A percentile compares a stretch with the other conserved stretches of the same genome.
phyloP scores from a whole-genome alignment of 2,888 invertebrate genomes.

The Peribatodes rhomboidaria region DNA sequence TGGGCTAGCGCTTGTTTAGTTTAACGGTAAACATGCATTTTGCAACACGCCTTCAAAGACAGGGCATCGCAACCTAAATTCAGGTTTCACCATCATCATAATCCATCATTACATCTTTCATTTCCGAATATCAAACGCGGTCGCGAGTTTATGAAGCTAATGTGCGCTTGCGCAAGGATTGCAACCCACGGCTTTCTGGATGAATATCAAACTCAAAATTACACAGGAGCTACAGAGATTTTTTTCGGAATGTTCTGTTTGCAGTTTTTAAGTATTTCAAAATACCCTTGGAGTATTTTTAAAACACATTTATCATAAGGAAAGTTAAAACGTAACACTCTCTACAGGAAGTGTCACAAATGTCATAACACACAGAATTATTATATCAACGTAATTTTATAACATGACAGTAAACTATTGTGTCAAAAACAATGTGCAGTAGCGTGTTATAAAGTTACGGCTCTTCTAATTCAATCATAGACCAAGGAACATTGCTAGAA shows the following conservation, averaged over 20 bases:
- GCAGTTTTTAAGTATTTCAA: no score
- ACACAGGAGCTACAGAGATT: no score
- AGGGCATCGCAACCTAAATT: conserved; percentile 30
- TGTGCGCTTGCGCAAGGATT: conserved; percentile 31
- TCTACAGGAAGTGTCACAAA: conserved; percentile 15
- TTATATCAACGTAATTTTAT: conserved; percentile 35
- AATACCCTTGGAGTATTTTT: no score
- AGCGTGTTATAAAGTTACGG: conserved; percentile 28
- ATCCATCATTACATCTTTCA: conserved; percentile 38
- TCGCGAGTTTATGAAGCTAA: conserved; percentile 28
- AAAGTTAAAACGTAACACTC: not conserved
- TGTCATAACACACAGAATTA: conserved; percentile 17
- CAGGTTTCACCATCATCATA: conserved; percentile 35
- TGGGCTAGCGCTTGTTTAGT: conserved; percentile 15
- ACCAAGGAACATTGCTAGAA: conserved; percentile 5
- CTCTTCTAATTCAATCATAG: conserved; percentile 17
- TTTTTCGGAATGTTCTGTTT: no score
- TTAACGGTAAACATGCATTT: conserved; percentile 31
- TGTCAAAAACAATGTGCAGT: conserved; percentile 44
- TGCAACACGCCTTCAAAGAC: conserved; percentile 34
- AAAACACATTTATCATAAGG: not conserved
- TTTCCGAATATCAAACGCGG: conserved; percentile 33
- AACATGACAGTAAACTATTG: conserved; percentile 37
- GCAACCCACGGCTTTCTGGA: conserved; percentile 4
- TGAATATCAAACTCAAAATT: not conserved